Base-by-base conservation (phyloP, 2,797 vertebrate species). In the Acanthis flammea region DNA sequence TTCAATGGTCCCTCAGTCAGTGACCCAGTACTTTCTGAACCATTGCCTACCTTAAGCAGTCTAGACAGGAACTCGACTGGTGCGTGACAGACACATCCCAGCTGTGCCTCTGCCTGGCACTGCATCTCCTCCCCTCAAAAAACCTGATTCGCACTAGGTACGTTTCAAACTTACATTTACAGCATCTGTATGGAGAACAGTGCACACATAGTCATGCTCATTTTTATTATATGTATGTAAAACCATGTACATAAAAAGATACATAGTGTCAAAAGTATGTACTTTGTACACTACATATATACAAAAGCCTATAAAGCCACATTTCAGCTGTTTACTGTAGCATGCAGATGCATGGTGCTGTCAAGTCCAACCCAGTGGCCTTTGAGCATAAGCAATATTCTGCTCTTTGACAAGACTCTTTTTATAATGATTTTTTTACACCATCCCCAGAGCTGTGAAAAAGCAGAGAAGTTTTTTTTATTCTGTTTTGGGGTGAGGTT, bases 401-500 rank as follows among this genome's bases (percentile, higher is more conserved):
- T 63, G 9, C 21, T 84, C 24, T 71, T 74, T 91, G 54, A 62
- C 13, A 57, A 44, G 19, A 35, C 1, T 68, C 2, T 30, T 76
- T 48, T 58, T 21, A 41, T 10, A 53, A 55, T 39, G 5, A 4
- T 2, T 73, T 76, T 39, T 60, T 90, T 78, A 28, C 18, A 48
- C 13, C 14, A 44, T 70, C 42, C 8, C 12, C 30, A 79, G 19
- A 57, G 4, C 55, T 80, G 42, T 61, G 81, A 85, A 89, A 95
- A 83, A 91, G 18, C 6, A 15, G 19, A 23, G 12, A 54, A 10
- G 0, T 11, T 31, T 14, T 88, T 88, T 92, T 50, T 4, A 17
- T 47, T 76, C 22, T 31, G 4, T 47, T 70, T 67, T 27, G 17
- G 5, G 4, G 0, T 1, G 12, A 37, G 2, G 0, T 23, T 47